Conservation (phyloP, 2,797 vertebrate species). For the Ataeniobius toweri region DNA sequence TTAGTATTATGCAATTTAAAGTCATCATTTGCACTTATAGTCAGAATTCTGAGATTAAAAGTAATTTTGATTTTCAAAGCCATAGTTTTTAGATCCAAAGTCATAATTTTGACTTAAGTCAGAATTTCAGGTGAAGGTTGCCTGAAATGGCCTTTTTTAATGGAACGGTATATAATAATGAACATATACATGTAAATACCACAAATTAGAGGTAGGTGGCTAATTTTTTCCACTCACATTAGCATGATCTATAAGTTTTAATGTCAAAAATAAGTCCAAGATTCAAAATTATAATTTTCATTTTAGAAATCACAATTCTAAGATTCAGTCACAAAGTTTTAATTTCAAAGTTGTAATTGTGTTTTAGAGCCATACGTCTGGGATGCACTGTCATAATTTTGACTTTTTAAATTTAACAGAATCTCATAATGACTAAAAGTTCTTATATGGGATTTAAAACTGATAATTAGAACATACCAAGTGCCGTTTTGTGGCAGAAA, state of each 20-base stretch:
- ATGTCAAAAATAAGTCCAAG: neutral
- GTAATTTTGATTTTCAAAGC: too few species aligned
- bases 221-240: neutral
- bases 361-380: neutral
- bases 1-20: too few species aligned
- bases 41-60: too few species aligned
- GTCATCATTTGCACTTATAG: too few species aligned
- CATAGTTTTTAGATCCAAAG: neutral
- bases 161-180: neutral
- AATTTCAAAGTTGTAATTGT: neutral
- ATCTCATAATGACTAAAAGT: too few species aligned
- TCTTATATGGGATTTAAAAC: too few species aligned
- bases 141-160: neutral
- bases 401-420: neutral
- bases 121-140: neutral
- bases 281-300: neutral
- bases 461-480: too few species aligned
- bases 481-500: too few species aligned
- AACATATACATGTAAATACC: neutral
- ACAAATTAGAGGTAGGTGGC: neutral
- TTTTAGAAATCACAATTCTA: neutral
- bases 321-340: neutral
- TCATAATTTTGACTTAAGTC: neutral
- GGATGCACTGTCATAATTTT: neutral
- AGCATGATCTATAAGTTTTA: neutral